A percentile compares a stretch with the other conserved stretches of the same genome.
Evolutionary conservation across 2,888 invertebrate genomes (phyloP).

Genomic region (Rhabditoides inermis): DNA sequence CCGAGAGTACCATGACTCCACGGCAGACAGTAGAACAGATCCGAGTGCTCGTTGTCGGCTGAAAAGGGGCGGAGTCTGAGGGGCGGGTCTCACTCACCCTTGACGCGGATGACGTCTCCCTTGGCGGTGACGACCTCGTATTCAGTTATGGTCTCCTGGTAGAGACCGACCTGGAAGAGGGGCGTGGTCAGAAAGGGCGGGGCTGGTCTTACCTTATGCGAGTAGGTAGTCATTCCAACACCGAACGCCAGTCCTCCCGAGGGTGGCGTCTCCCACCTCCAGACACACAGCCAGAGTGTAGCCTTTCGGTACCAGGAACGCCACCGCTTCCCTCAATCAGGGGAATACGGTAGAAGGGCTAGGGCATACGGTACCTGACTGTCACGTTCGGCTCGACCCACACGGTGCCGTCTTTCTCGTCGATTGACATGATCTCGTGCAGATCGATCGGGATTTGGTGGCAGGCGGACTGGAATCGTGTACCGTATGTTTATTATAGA

Average conservation of each 20-base stretch:
- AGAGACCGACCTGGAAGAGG: constrained; percentile 59
- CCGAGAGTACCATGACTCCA: constrained; percentile 63
- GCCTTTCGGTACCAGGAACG: constrained; percentile 63
- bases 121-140: constrained; percentile 65
- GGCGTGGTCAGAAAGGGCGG: background rate
- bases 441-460: constrained; percentile 64
- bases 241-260: constrained; percentile 67
- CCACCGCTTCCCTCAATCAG: too few species aligned
- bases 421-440: constrained; percentile 62
- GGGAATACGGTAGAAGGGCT: too few species aligned
- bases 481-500: background rate
- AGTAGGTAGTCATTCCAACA: constrained; percentile 69
- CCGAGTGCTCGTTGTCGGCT: constrained; percentile 59
- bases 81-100: constrained; percentile 52
- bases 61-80: background rate
- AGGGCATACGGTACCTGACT: too few species aligned
- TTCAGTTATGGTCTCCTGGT: constrained; percentile 64
- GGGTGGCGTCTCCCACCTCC: constrained; percentile 66
- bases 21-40: constrained; percentile 62
- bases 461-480: constrained; percentile 55
- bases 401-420: constrained; percentile 61
- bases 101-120: constrained; percentile 57
- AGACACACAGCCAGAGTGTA: constrained; percentile 66
- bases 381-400: constrained; percentile 66
- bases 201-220: constrained; percentile 58